Percentiles rank a stretch among this genome's conserved stretches.
phyloP scores from a whole-genome alignment of 2,888 invertebrate species.

The Diogma glabrata region DNA sequence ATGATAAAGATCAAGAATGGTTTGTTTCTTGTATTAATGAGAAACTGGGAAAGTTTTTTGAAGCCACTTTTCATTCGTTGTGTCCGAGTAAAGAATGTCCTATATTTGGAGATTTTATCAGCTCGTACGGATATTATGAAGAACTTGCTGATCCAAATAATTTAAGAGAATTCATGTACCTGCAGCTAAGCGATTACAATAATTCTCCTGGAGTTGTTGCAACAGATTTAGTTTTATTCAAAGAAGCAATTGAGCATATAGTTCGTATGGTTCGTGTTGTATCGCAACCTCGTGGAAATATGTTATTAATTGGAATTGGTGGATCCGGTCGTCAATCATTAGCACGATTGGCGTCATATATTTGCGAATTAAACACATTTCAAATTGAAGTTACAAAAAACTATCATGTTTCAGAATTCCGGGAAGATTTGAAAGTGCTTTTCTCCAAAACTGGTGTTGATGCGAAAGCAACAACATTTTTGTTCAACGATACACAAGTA shows the following conservation, averaged over 20 bases:
- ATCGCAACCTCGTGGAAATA: conserved; percentile 71
- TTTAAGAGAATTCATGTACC: conserved; percentile 41
- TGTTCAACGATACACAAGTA: conserved; percentile 79
- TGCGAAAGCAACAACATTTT: conserved; percentile 61
- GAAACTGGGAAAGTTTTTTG: conserved; percentile 67
- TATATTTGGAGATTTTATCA: conserved; percentile 71
- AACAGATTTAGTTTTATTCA: conserved; percentile 75
- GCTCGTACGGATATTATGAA: conserved; percentile 65
- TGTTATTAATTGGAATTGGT: conserved; percentile 75
- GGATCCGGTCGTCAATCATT: conserved; percentile 78
- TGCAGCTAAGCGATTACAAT: conserved; percentile 46
- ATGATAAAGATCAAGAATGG: conserved; percentile 69
- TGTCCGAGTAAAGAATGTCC: conserved; percentile 60
- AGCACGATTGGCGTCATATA: conserved; percentile 62
- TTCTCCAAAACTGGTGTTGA: conserved; percentile 65
- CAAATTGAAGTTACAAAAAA: conserved; percentile 70
- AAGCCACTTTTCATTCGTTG: conserved; percentile 64
- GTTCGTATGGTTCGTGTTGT: conserved; percentile 71
- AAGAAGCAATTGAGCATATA: conserved; percentile 77
- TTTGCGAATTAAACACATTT: conserved; percentile 66
- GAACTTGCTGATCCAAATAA: conserved; percentile 54
- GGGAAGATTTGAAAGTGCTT: conserved; percentile 67
- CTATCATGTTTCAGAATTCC: conserved; percentile 64
- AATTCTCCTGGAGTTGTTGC: conserved; percentile 61
- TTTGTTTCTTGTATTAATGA: conserved; percentile 59